These are phyloP conservation scores for Prunella strophiata DNA, from an alignment of 2,797 vertebrate genomes.

Conservation along the genomic window DNA sequence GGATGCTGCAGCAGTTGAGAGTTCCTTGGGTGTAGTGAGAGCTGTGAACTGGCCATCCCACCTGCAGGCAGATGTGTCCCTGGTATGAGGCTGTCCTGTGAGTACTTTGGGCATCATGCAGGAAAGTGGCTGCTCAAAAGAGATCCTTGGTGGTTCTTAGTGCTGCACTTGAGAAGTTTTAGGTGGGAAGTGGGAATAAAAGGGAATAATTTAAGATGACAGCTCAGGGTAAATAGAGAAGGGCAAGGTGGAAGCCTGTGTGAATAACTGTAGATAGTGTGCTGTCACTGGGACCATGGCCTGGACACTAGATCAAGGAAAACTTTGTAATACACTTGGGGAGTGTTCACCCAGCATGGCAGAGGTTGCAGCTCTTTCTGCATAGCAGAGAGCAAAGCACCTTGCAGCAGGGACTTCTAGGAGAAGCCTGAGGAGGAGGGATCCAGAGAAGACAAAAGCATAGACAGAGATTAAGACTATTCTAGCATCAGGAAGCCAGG, in stretches of 20 bases:
- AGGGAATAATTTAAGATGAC: neutral
- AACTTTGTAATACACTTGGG: neutral
- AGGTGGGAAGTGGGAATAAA: neutral
- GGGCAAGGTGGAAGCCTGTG: neutral
- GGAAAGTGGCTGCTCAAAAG: neutral
- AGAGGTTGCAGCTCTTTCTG: neutral
- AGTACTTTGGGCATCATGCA: fast-evolving
- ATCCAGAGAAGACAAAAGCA: neutral
- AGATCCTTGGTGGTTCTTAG: neutral
- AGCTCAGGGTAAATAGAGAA: neutral
- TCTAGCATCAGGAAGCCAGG: neutral
- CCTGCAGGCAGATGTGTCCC: neutral
- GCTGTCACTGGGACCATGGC: neutral
- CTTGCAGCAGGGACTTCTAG: neutral
- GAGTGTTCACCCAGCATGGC: neutral
- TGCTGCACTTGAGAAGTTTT: neutral
- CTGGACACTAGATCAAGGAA: neutral
- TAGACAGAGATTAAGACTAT: neutral
- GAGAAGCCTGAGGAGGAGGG: neutral
- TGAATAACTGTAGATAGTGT: neutral
- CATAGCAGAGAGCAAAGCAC: neutral
- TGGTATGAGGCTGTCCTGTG: neutral
- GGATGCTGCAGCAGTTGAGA: neutral
- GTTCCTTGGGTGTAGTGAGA: neutral
- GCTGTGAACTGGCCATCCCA: neutral